Evolutionary conservation across 2,888 invertebrate genomes (phyloP).

Genomic region (Agrotis exclamationis): DNA sequence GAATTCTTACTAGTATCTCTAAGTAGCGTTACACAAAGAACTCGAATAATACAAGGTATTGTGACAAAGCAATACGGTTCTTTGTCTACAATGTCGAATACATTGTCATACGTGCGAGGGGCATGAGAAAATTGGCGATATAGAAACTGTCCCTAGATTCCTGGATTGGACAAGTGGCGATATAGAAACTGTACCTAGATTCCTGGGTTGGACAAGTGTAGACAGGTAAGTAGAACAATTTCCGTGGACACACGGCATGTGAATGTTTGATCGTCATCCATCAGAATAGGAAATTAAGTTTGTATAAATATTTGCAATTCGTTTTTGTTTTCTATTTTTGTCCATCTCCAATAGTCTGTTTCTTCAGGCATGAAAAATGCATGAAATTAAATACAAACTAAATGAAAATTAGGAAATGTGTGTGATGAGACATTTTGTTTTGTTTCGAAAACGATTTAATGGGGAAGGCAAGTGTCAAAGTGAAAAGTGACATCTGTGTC

Average conservation of each 20-base stretch:
- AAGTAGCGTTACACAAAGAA: constrained; percentile 27
- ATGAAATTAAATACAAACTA: too few relatives aligned
- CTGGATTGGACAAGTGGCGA: constrained; percentile 20
- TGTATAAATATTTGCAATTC: background rate
- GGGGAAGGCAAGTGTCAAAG: too few relatives aligned
- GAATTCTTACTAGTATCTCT: background rate
- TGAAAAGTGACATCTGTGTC: too few relatives aligned
- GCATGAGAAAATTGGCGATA: constrained; percentile 37
- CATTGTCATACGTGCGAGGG: constrained; percentile 10
- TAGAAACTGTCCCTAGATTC: background rate
- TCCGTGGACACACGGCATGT: constrained; percentile 1
- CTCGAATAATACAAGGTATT: constrained; percentile 11
- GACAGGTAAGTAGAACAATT: constrained; percentile 5
- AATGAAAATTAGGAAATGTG: too few relatives aligned
- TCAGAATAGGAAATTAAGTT: constrained; percentile 6
- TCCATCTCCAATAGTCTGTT: too few relatives aligned
- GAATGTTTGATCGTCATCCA: background rate
- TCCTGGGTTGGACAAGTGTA: constrained; percentile 10
- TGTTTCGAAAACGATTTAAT: too few relatives aligned
- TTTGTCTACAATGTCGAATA: constrained; percentile 47
- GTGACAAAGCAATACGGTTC: constrained; percentile 48
- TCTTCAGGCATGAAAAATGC: too few relatives aligned
- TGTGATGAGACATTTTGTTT: too few relatives aligned
- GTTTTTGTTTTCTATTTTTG: background rate
- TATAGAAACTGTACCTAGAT: background rate